phyloP scores from a whole-genome alignment of 2,113 vertebrate genomes.

The Rhegmatorhina hoffmannsi region DNA sequence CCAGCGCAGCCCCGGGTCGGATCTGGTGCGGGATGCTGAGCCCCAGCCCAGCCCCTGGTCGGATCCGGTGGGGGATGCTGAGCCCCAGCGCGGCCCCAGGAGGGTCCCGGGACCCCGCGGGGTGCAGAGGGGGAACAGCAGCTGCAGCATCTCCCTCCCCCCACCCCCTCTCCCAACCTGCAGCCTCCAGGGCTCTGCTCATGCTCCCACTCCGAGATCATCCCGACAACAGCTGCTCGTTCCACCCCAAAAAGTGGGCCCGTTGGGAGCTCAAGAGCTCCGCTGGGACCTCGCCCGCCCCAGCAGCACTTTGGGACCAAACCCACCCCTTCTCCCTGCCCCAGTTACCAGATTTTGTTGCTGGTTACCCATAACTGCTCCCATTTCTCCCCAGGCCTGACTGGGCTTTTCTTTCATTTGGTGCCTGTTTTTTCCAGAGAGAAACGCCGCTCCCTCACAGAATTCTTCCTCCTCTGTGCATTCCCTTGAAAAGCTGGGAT shows the following conservation, averaged over 20 bases:
- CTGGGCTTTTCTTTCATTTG: neutral
- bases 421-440: too few species aligned
- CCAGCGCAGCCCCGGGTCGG: too few species aligned
- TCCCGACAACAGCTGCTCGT: accelerated
- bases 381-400: neutral
- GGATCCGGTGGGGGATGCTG: too few species aligned
- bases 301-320: accelerated
- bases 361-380: neutral
- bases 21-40: too few species aligned
- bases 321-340: too few species aligned
- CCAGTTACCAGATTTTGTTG: neutral
- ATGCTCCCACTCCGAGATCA: neutral
- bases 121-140: too few species aligned
- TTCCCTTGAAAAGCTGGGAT: neutral
- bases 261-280: too few species aligned
- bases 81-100: too few species aligned
- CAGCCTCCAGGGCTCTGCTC: neutral
- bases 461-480: neutral
- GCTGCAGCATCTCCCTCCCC: neutral
- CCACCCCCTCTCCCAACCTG: too few species aligned
- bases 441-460: neutral
- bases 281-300: accelerated
- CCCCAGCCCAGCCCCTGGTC: too few species aligned
- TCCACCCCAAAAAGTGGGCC: accelerated
- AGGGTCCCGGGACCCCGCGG: too few species aligned